A percentile compares a stretch with the other conserved stretches of the same genome.
Conservation (phyloP, 2,888 invertebrate genomes). For the Elysia crispata region DNA sequence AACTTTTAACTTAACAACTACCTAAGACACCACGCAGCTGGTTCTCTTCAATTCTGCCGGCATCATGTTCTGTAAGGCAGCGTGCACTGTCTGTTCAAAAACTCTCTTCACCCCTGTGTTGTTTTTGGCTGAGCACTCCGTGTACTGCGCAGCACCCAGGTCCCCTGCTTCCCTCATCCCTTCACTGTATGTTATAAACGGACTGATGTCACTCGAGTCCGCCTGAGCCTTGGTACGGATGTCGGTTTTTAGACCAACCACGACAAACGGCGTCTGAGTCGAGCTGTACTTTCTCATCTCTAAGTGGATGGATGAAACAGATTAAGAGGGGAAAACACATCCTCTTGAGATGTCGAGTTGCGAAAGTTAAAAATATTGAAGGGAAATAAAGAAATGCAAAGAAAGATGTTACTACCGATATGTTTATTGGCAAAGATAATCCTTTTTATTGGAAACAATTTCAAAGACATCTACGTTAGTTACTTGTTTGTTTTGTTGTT, state of each 20-base stretch:
- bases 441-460: too few relatives aligned
- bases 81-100: slow-evolving; percentile 60
- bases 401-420: background rate
- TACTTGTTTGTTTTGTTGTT: too few relatives aligned
- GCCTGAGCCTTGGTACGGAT: slow-evolving; percentile 32
- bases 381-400: background rate
- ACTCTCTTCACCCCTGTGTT: slow-evolving; percentile 61
- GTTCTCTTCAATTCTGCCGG: slow-evolving; percentile 47
- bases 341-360: too few relatives aligned
- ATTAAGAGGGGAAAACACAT: too few relatives aligned
- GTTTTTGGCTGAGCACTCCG: slow-evolving; percentile 65
- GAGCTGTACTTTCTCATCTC: slow-evolving; percentile 36
- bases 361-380: too few relatives aligned
- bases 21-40: slow-evolving; percentile 50
- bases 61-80: slow-evolving; percentile 33
- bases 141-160: slow-evolving; percentile 62
- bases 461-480: too few relatives aligned
- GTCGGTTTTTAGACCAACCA: slow-evolving; percentile 36
- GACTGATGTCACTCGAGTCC: slow-evolving; percentile 40
- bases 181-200: slow-evolving; percentile 50
- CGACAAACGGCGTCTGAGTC: slow-evolving; percentile 28
- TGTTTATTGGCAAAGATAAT: too few relatives aligned
- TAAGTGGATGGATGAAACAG: background rate
- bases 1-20: background rate
- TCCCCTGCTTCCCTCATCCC: slow-evolving; percentile 61